Conservation (phyloP, 1,140 invertebrate genomes). For the Drosophila yakuba region DNA sequence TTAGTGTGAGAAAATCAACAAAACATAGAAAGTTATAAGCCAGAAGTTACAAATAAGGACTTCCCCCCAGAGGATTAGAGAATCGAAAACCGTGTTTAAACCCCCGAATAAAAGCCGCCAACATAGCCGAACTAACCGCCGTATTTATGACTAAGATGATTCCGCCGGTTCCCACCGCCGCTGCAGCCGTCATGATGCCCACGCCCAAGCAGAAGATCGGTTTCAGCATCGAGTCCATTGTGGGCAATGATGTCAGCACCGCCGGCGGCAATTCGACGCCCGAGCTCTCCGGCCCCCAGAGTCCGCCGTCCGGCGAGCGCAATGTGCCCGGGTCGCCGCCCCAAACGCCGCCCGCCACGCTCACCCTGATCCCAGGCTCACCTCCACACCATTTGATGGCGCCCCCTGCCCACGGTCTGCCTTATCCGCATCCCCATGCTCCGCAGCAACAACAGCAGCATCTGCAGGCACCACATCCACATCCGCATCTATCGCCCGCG, state of each 20-base stretch:
- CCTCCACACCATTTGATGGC: conserved; percentile 70
- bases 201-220: conserved; percentile 97
- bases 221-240: conserved; percentile 97
- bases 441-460: conserved; percentile 22
- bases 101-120: conserved; percentile 56
- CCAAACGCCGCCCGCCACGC: conserved; percentile 67
- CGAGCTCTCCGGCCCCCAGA: conserved; percentile 38
- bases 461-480: conserved; percentile 41
- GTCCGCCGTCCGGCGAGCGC: conserved; percentile 51
- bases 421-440: conserved; percentile 44
- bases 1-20: conserved; percentile 38
- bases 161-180: conserved; percentile 85
- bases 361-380: conserved; percentile 56
- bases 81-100: neutral
- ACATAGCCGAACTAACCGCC: conserved; percentile 77
- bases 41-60: neutral
- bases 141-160: conserved; percentile 85
- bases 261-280: conserved; percentile 55
- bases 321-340: conserved; percentile 76
- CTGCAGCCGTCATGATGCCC: conserved; percentile 89
- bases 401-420: conserved; percentile 51
- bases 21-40: neutral
- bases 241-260: conserved; percentile 87
- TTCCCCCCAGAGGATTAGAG: conserved; percentile 48
- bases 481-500: conserved; percentile 71